Base-by-base conservation (phyloP, 2,113 vertebrate genomes). In the Leptobrachium leishanense region DNA sequence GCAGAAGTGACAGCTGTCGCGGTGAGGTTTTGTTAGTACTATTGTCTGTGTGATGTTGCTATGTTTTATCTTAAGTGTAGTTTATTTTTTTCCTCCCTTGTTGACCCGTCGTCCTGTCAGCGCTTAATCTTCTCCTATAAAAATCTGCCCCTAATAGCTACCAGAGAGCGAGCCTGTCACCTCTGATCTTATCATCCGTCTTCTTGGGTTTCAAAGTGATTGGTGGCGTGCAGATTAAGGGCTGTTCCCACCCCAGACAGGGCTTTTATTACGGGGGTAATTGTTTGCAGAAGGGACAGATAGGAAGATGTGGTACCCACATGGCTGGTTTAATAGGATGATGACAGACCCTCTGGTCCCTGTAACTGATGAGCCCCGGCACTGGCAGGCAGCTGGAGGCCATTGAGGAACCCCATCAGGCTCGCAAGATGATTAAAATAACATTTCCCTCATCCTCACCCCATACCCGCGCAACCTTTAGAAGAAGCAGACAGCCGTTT, bases 121-220 rank as follows among this genome's bases (percentile, higher is more conserved):
- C 1, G 46, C 55, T 15, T 59, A 4, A 59, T 15, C 3, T 59
- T 59, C 55, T 12, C 55, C 55, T 59, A 59, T 59, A 59, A 59
- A 31, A 59, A 59, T 64, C n/a, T 86, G 81, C 83, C 82, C 83
- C 87, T 88, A 89, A 90, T 90, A 87, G 88, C 85, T 87, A 89
- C 83, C 89, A 90, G 87, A 88, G 87, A 83, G 83, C 82, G 66
- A 68, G 85, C 81, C 88, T 89, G 86, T 90, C 88, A 89, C 88
- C 85, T 79, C 1, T 0, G 85, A 89, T 90, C 83, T 86, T 90
- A 88, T 90, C 89, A 87, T 86, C 87, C 88, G 84, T 81, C 70
- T 2, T 83, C 88, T 90, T 88, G 72, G 2, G 2, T 90, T 90
- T 89, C 89, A 90, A 87, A 88, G 89, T 87, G 87, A 88, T 83